Evolutionary conservation across 1,140 invertebrate species (phyloP).

Genomic region (Trachymyrmex septentrionalis): DNA sequence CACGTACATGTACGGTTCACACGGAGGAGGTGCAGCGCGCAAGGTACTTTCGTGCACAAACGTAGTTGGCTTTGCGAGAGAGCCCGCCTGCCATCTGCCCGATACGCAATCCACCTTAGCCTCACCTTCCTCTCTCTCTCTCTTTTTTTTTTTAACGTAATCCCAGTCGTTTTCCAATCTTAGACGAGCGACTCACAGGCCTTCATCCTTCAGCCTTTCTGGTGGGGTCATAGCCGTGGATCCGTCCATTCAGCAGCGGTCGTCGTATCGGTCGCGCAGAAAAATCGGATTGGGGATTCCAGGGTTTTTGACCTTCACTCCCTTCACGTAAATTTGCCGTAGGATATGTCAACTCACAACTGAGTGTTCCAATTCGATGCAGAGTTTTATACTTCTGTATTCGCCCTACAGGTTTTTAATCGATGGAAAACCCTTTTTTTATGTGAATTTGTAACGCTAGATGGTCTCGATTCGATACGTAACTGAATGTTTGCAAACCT

Average conservation of each 20-base stretch:
- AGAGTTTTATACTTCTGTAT: constrained; percentile 40
- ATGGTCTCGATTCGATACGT: constrained; percentile 2
- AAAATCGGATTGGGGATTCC: constrained; percentile 75
- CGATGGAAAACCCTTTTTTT: constrained; percentile 35
- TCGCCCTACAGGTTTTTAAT: constrained; percentile 32
- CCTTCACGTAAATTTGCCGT: constrained; percentile 48
- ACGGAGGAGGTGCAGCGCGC: constrained; percentile 22
- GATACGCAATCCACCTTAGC: constrained; percentile 82
- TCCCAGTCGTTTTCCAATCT: constrained; percentile 84
- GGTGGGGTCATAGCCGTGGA: constrained; percentile 43
- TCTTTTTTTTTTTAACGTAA: constrained; percentile 76
- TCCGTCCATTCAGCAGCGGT: constrained; percentile 77
- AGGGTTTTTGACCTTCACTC: constrained; percentile 32
- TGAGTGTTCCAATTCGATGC: constrained; percentile 23
- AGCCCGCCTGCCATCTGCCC: constrained; percentile 82
- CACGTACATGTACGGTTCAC: background rate
- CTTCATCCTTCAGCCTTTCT: constrained; percentile 63
- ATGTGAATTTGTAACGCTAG: constrained; percentile 35
- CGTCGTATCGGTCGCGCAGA: constrained; percentile 75
- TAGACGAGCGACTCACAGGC: constrained; percentile 77
- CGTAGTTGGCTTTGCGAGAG: constrained; percentile 67
- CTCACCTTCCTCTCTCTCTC: background rate
- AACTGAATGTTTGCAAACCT: constrained; percentile 23
- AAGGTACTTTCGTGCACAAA: constrained; percentile 58
- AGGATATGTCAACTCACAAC: constrained; percentile 33